Evolutionary conservation across 2,113 vertebrate genomes (phyloP), one percentile per base, ranked within the genome.

Genomic region (Caretta caretta): DNA sequence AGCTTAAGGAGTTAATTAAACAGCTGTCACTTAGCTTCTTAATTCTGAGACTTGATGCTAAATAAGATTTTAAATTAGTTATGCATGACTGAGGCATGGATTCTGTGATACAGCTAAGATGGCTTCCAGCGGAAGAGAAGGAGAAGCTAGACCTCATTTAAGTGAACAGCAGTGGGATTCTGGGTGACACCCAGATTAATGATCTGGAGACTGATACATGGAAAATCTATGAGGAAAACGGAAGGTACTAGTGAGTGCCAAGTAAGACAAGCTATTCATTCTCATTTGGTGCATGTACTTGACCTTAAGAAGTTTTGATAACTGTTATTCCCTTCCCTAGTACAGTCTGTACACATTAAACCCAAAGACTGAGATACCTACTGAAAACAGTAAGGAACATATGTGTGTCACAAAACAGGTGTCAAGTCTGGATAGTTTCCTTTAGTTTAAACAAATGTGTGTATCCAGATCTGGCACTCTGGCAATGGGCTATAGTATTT

Each of bases 1-100:
- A 98, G 98, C 98, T 98, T 98, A 98, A 98, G 98, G 96, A 98
- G 97, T 98, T 98, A 98, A 98, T 98, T 98, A 98, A 98, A 98
- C 98, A 98, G 97, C 98, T 98, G 98, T 98, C 98, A 98, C 97
- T 98, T 98, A 95, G 96, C 96, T 97, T 91, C 97, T 97, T 98
- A 97, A 97, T 97, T 98, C 97, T 87, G 96, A 90, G 96, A 97
- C 96, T 94, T 95, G 97, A 98, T 97, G 97, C 96, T 97, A 96
- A 97, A 95, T 97, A 95, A 97, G 98, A 98, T 97, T 97, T 96
- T 96, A 95, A 98, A 97, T 97, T 94, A 96, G 95, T 97, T 96
- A 82, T 96, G 97, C 97, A 95, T 88, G 96, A 51, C 57, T 76
- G 84, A 72, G 75, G 93, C 48, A 6, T 20, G 92, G 87, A 88